phyloP scores from a whole-genome alignment of 2,888 invertebrate genomes.

The Camptogramma bilineatum region DNA sequence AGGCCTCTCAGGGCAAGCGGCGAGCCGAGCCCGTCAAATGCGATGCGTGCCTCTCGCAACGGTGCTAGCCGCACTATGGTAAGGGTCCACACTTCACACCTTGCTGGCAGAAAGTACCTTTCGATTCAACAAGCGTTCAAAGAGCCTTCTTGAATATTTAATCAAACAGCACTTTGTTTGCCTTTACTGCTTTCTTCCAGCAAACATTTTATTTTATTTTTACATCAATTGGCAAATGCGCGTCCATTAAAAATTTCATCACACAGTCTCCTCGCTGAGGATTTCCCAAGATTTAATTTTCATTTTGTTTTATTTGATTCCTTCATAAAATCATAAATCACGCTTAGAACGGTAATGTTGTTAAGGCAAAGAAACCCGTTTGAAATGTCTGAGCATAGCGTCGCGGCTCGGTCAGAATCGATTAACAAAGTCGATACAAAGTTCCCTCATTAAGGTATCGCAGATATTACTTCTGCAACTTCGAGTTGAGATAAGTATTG shows the following conservation, averaged over 20 bases:
- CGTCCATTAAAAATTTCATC: constrained; percentile 68
- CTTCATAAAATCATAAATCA: constrained; percentile 37
- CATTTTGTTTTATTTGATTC: constrained; percentile 52
- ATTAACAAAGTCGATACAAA: constrained; percentile 83
- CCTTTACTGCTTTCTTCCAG: constrained; percentile 54
- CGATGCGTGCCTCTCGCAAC: constrained; percentile 86
- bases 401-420: constrained; percentile 70
- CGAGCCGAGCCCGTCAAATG: constrained; percentile 83
- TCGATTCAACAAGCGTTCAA: constrained; percentile 27
- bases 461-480: constrained; percentile 82
- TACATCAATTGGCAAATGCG: constrained; percentile 64
- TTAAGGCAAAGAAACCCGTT: constrained; percentile 20
- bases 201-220: constrained; percentile 52
- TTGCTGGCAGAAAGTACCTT: constrained; percentile 62
- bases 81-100: constrained; percentile 70
- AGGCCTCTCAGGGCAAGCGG: constrained; percentile 82
- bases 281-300: constrained; percentile 47
- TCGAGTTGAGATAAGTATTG: constrained; percentile 80
- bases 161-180: constrained; percentile 41
- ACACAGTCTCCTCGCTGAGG: constrained; percentile 52
- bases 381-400: constrained; percentile 43
- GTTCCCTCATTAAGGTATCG: constrained; percentile 84
- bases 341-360: constrained; percentile 20
- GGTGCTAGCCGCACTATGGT: constrained; percentile 84
- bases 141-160: constrained; percentile 39